A percentile compares a stretch with the other conserved stretches of the same genome.
phyloP scores from a whole-genome alignment of 2,888 invertebrate species.

The Apotomis capreana region DNA sequence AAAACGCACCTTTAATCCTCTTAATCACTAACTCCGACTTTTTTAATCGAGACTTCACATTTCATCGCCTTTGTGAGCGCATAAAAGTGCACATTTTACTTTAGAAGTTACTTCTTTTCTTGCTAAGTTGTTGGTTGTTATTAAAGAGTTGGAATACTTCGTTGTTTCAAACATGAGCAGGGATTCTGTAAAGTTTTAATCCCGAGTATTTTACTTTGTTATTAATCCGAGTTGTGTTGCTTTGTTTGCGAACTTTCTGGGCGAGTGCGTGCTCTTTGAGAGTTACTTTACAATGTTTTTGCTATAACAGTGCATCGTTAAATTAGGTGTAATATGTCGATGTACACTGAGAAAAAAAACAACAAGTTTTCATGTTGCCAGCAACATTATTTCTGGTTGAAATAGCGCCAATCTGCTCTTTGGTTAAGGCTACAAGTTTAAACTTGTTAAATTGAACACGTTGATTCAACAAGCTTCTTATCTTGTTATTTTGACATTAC shows the following conservation, averaged over 20 bases:
- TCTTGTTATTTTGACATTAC: no score
- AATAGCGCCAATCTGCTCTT: no score
- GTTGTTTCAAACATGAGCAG: slow-evolving; percentile 10
- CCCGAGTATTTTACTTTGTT: slow-evolving; percentile 28
- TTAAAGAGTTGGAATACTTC: slow-evolving; percentile 24
- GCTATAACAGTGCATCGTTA: no score
- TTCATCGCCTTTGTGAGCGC: background rate
- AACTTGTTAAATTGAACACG: no score
- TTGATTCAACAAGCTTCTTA: no score
- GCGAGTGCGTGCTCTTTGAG: slow-evolving; percentile 38
- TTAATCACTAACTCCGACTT: background rate
- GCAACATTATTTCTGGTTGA: no score
- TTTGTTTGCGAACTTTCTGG: slow-evolving; percentile 29
- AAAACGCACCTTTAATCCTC: no score
- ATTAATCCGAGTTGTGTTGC: slow-evolving; percentile 25
- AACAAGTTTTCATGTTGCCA: no score
- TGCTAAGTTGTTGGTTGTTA: slow-evolving; percentile 26
- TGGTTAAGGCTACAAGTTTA: no score
- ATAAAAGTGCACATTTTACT: slow-evolving; percentile 14
- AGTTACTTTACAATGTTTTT: slow-evolving; percentile 1
- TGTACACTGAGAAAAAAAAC: no score
- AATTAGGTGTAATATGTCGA: no score
- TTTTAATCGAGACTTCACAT: background rate
- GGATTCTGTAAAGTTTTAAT: slow-evolving; percentile 20
- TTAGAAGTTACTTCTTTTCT: slow-evolving; percentile 1